phyloP scores from a whole-genome alignment of 2,797 vertebrate genomes.

The Takifugu ocellatus region DNA sequence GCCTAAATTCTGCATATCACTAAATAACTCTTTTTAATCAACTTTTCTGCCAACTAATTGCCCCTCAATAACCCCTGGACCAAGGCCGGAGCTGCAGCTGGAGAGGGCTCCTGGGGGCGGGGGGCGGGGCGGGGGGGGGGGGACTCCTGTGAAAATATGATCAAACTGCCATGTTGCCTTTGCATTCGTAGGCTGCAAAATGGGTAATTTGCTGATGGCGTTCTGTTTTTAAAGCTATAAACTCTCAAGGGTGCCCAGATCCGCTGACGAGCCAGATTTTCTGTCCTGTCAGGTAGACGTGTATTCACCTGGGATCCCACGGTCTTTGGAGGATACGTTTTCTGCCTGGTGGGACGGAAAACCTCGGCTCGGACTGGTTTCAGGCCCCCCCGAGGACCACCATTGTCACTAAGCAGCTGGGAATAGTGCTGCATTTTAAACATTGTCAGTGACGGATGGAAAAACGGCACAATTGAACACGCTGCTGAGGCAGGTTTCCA shows the following conservation, averaged over 20 bases:
- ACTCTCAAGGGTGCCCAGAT: too few relatives aligned
- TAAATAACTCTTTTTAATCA: constrained; percentile 33
- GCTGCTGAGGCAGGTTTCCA: too few relatives aligned
- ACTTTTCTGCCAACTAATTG: constrained; percentile 29
- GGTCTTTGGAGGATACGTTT: too few relatives aligned
- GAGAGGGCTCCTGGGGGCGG: constrained; percentile 2
- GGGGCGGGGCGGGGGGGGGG: background rate
- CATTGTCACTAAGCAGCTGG: background rate
- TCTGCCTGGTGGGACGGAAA: too few relatives aligned
- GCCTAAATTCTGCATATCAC: constrained; percentile 13
- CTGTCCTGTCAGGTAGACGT: too few relatives aligned
- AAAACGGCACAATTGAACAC: too few relatives aligned
- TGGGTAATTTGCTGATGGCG: constrained; percentile 7
- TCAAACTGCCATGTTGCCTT: constrained; percentile 23
- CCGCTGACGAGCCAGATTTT: too few relatives aligned
- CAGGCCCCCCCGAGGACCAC: too few relatives aligned
- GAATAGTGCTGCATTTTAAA: constrained; percentile 4
- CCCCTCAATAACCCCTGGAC: constrained; percentile 9
- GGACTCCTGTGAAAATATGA: constrained; percentile 23
- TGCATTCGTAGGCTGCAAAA: constrained; percentile 1
- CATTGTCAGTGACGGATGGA: constrained; percentile 6
- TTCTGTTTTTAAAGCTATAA: too few relatives aligned
- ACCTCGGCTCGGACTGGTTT: too few relatives aligned
- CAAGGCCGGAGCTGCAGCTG: constrained; percentile 4
- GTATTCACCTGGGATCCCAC: too few relatives aligned